A percentile compares a stretch with the other conserved stretches of the same genome.
Evolutionary conservation across 1,140 invertebrate species (phyloP).

Genomic region (Aphelenchoides besseyi): DNA sequence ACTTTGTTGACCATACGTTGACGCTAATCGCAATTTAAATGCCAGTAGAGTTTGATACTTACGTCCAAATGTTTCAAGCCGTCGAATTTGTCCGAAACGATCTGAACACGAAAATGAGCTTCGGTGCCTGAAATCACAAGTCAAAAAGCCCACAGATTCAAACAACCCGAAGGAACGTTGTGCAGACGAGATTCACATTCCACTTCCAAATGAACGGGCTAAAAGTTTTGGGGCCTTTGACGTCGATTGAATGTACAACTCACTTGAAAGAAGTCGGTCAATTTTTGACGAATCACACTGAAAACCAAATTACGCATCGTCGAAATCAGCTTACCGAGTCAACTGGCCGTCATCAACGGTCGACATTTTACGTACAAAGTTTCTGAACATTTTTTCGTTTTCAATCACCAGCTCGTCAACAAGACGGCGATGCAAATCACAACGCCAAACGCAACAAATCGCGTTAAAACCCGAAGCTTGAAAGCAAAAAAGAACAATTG

Average conservation of each 20-base stretch:
- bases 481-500: no score
- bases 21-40: constrained; percentile 28
- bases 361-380: neutral
- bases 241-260: neutral
- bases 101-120: constrained; percentile 46
- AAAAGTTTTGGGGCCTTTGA: neutral
- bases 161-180: constrained; percentile 34
- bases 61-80: constrained; percentile 39
- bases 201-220: constrained; percentile 45
- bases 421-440: no score
- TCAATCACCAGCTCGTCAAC: no score
- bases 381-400: no score
- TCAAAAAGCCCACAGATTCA: neutral
- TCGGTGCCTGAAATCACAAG: constrained; percentile 21
- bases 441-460: no score
- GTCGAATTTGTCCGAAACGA: constrained; percentile 52
- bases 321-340: neutral
- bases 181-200: constrained; percentile 46
- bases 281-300: neutral
- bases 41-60: constrained; percentile 29
- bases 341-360: neutral
- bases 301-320: neutral
- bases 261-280: neutral
- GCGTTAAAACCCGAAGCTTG: no score
- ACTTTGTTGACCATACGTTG: constrained; percentile 50